Percentiles rank a stretch among this genome's conserved stretches.
phyloP scores from a whole-genome alignment of 2,888 invertebrate genomes.

The Baronia brevicornis region DNA sequence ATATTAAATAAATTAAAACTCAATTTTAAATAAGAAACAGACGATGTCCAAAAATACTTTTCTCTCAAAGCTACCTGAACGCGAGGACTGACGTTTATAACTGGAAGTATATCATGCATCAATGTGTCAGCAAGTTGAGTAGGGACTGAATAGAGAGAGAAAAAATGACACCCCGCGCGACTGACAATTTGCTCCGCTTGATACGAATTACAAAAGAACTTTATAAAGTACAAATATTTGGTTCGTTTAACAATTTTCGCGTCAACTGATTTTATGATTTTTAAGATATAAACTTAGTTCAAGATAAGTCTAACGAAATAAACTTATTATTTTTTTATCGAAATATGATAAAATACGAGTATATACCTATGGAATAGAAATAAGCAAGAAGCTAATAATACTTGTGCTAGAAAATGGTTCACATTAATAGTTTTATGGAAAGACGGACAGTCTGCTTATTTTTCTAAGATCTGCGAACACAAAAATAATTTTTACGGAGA shows the following conservation, averaged over 20 bases:
- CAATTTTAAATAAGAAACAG: conserved; percentile 1
- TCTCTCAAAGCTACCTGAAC: conserved; percentile 30
- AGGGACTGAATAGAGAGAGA: conserved; percentile 34
- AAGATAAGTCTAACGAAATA: not conserved
- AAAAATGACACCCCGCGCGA: conserved; percentile 39
- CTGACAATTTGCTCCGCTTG: conserved; percentile 53
- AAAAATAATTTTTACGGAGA: no score
- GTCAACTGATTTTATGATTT: conserved; percentile 23
- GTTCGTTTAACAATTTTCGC: conserved; percentile 32
- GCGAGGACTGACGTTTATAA: conserved; percentile 25
- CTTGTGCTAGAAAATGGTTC: no score
- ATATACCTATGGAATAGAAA: conserved; percentile 5
- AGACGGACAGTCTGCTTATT: no score
- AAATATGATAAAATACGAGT: conserved; percentile 1
- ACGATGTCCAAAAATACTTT: no score
- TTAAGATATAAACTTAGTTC: not conserved
- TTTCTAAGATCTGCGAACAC: no score
- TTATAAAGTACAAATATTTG: conserved; percentile 34
- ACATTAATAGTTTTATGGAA: no score
- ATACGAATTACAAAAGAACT: conserved; percentile 40
- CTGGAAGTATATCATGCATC: conserved; percentile 48
- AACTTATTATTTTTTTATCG: conserved; percentile 5
- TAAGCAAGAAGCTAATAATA: no score
- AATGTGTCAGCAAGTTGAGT: conserved; percentile 49
- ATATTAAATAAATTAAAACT: not conserved